Evolutionary conservation across 2,113 vertebrate species (phyloP), one percentile per base, ranked within the genome.

Genomic region (Dicaeum eximium): DNA sequence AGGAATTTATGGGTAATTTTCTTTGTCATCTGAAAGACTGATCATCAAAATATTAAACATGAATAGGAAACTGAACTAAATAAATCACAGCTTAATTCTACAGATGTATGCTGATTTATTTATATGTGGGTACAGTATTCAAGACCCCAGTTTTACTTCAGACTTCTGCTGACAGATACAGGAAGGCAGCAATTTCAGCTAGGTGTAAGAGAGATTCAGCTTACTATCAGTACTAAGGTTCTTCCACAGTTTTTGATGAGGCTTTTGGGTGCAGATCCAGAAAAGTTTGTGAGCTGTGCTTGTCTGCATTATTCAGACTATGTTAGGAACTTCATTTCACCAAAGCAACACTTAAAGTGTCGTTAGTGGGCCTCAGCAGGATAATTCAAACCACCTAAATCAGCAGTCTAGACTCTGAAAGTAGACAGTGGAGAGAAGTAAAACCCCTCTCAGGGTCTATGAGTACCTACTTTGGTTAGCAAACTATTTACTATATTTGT

Each of bases 21-120:
- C 56, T 95, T 90, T 90, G 72, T 57, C 58, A 90, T 45, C 72
- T 84, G 82, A 86, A 96, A 95, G 72, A 92, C 92, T 92, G 93
- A 94, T 90, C 56, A 67, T 70, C 51, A 93, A 96, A 96, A 86
- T 90, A 93, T 61, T 95, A 97, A 93, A 86, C 51, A 53, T 38
- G 40, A 96, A 88, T 51, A 84, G 51, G 66, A 92, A 97, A 86
- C n/a, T n/a, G 61, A 88, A 80, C 28, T 83, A 94, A 93, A 88
- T 78, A 96, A 93, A 83, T 78, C 28, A 61, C 64, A 74, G 15
- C 13, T 83, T 54, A 90, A 90, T 93, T 86, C 40, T 73, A 81
- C 37, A 93, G 53, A 61, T 84, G n/a, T 74, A 38, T 80, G 11
- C 28, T 67, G n/a, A 67, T 90, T 78, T 92, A 67, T 95, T 93